Conservation (phyloP, 2,888 invertebrate genomes). For the Drosophila siamana region DNA sequence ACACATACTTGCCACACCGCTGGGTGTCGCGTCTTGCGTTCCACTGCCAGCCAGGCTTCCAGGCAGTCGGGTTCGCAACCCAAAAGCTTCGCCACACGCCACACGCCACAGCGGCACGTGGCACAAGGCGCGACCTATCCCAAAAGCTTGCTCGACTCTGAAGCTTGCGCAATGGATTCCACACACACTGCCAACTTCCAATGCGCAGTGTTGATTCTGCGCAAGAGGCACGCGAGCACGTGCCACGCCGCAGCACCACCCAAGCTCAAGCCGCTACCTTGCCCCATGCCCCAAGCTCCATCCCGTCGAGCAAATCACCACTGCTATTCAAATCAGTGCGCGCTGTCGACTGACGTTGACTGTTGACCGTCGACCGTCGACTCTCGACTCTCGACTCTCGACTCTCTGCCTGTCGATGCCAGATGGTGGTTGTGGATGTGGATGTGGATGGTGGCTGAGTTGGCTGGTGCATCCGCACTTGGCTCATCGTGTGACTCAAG, state of each 20-base stretch:
- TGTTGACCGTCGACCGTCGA: constrained; percentile 50
- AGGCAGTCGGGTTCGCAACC: constrained; percentile 42
- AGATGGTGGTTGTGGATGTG: not conserved
- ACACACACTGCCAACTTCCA: constrained; percentile 49
- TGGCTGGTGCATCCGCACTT: constrained; percentile 30
- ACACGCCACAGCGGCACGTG: not conserved
- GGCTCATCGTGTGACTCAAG: not conserved
- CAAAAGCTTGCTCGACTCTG: constrained; percentile 59
- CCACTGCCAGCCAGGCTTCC: constrained; percentile 40
- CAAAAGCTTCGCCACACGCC: constrained; percentile 29
- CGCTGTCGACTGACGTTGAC: constrained; percentile 57
- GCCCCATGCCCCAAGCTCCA: constrained; percentile 12
- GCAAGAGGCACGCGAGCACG: constrained; percentile 62
- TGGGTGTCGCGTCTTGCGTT: constrained; percentile 35
- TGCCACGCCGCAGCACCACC: constrained; percentile 69
- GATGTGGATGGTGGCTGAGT: not conserved
- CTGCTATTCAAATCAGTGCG: constrained; percentile 66
- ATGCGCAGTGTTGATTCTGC: constrained; percentile 74
- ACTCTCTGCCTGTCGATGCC: constrained; percentile 46
- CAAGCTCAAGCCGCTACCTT: constrained; percentile 14
- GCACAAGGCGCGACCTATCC: constrained; percentile 60
- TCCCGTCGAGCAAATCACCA: constrained; percentile 10
- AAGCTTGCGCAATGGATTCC: constrained; percentile 4
- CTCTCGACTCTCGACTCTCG: constrained; percentile 60
- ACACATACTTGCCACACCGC: not conserved